Base-by-base conservation (phyloP, 92 coral and sea anemone genomes). In the Paramuricea clavata region DNA sequence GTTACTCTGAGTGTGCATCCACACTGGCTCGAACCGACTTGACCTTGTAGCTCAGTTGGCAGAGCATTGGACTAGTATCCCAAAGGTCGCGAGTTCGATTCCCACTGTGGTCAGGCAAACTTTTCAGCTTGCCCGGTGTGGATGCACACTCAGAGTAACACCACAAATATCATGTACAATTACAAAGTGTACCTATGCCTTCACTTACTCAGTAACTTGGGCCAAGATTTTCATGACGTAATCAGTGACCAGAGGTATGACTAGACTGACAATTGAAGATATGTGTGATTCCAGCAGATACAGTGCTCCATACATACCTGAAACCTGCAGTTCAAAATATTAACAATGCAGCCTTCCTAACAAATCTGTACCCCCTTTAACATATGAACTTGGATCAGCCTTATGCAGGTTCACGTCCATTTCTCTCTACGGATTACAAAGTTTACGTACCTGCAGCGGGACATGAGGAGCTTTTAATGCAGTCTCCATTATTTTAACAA, bases 401-500 rank as follows among this genome's bases (percentile, higher is more conserved):
- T n/a, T n/a, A n/a, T n/a, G n/a, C n/a, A n/a, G n/a, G n/a, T n/a
- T 36, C 42, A 36, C 42, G 42, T 36, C 42, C 42, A 36, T 36
- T 36, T 36, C 3, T 36, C 25, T 21, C 36, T 27, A 65, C 16
- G 6, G 21, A 22, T 35, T 30, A n/a, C n/a, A 30, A 30, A 33
- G 33, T 67, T 12, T 57, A n/a, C 34, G 3, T 42, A 94, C 98
- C 95, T 95, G 98, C 15, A 95, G 90, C 10, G 98, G 94, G 12
- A 95, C 93, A 44, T 95, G 98, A 13, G 95, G 95, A 57, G 95
- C 93, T 49, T 93, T 89, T 9, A 95, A 85, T 22, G 98, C 88
- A 0, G 90, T 33, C 27, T 95, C 98, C 26, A 94, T 57, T 49
- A 95, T 92, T 92, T 92, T 94, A 49, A 95, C 93, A 39, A 95